Conservation (phyloP, 2,797 vertebrate genomes). For the Alauda arvensis region DNA sequence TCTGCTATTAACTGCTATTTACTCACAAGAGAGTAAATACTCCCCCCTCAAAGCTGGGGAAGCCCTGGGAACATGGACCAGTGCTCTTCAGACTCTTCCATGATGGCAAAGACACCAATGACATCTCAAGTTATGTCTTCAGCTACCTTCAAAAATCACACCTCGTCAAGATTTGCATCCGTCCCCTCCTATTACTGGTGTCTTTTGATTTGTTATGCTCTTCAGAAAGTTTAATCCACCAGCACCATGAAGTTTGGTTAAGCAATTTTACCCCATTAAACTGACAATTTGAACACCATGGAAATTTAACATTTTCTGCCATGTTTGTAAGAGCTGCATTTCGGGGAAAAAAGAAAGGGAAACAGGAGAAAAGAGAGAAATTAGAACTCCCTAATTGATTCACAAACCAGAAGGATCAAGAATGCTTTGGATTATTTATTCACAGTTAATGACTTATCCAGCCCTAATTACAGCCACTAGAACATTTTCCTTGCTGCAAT, state of each 20-base stretch:
- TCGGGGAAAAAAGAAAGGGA: background rate
- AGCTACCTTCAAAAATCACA: background rate
- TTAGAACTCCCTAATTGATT: background rate
- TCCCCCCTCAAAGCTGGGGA: background rate
- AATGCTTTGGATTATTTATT: constrained; percentile 44
- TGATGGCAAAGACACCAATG: background rate
- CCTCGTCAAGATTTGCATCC: background rate
- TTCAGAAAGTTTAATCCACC: background rate
- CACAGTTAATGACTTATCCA: constrained; percentile 32
- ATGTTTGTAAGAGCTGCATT: background rate
- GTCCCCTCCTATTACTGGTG: background rate
- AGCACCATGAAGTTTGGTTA: background rate
- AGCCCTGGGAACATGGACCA: background rate
- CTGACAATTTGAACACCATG: background rate
- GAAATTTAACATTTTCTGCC: background rate
- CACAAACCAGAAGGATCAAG: constrained; percentile 12
- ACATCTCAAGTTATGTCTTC: background rate
- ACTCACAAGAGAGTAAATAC: background rate
- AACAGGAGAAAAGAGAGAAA: background rate
- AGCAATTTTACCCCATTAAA: background rate
- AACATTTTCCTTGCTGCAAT: constrained; percentile 33
- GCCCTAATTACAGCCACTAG: constrained; percentile 25
- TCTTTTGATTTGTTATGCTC: background rate
- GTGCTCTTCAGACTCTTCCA: background rate
- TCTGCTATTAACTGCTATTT: background rate